Evolutionary conservation across 1,140 invertebrate genomes (phyloP), one percentile per base, ranked within the genome.

Genomic region (Aphidius gifuensis): DNA sequence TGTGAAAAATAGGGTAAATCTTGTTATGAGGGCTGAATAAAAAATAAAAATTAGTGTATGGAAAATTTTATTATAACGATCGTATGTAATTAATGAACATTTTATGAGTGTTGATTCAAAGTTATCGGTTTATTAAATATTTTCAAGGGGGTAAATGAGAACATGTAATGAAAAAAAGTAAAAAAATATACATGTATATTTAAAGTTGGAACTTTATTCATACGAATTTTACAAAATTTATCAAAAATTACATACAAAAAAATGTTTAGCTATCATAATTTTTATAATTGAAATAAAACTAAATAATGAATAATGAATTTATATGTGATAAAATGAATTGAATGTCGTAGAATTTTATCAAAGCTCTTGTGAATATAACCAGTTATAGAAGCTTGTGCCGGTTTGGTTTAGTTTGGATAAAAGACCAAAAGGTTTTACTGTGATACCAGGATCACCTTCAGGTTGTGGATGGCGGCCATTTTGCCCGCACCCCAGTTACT

Each of bases 31-130:
- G 68, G 64, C 54, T 62, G 61, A 67, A 58, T 23, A 38, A 38
- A 38, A 21, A 38, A 11, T 8, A n/a, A 55, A 76, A 73, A 78
- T 78, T 77, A 78, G 69, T 71, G 70, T 67, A 66, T 71, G 70
- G 70, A 72, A 71, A 68, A 76, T 78, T 76, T 78, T 77, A 77
- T 74, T 77, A 71, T 65, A 66, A 66, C 66, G 46, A 50, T 59
- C 51, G 56, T 58, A 38, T 7, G 16, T 64, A 66, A 65, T 64
- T 72, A 77, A 76, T 74, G 68, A 73, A 75, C 71, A 74, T 75
- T 76, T 77, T 74, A 76, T 68, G 72, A 72, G 66, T 66, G 53
- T 11, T 54, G 64, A 69, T 32, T 32, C 23, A 73, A 67, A 69
- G 72, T 74, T 74, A 77, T 74, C 67, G 68, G 69, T 64, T 64